phyloP scores from a whole-genome alignment of 2,888 invertebrate genomes.

The Agonopterix heracliana region DNA sequence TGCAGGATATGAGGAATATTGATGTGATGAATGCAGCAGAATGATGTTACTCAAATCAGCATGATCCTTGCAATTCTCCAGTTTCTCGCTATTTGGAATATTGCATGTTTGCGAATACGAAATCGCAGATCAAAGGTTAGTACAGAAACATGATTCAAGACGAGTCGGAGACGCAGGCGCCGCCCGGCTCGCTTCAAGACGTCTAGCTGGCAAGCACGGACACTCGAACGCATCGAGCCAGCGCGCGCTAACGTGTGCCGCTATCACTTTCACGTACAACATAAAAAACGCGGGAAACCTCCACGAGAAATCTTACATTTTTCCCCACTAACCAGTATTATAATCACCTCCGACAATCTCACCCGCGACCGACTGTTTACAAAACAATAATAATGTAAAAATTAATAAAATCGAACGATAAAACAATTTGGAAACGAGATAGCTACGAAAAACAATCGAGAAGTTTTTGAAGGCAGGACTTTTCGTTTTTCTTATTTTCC shows the following conservation, averaged over 20 bases:
- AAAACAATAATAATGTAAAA: slow-evolving; percentile 47
- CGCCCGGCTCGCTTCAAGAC: neutral
- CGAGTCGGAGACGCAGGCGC: slow-evolving; percentile 4
- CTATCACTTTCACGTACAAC: slow-evolving; percentile 57
- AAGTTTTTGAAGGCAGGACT: slow-evolving; percentile 18
- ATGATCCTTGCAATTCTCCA: no score
- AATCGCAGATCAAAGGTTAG: no score
- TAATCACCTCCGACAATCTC: slow-evolving; percentile 28
- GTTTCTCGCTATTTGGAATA: no score
- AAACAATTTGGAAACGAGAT: slow-evolving; percentile 16
- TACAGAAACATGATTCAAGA: no score
- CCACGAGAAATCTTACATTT: slow-evolving; percentile 39
- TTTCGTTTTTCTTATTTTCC: slow-evolving; percentile 34
- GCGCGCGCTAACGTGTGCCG: slow-evolving; percentile 54
- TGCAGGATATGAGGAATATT: no score
- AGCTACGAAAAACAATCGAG: slow-evolving; percentile 21
- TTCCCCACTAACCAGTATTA: slow-evolving; percentile 31
- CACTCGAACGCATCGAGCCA: slow-evolving; percentile 48
- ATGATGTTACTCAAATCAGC: no score
- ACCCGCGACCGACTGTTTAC: slow-evolving; percentile 39
- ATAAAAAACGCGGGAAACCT: slow-evolving; percentile 48
- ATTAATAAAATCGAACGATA: slow-evolving; percentile 27
- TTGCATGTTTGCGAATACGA: no score
- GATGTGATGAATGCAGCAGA: no score
- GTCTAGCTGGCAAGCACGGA: slow-evolving; percentile 5